These are phyloP conservation scores for Poicephalus gulielmi DNA, from an alignment of 2,113 vertebrate genomes.

Conservation along the genomic window DNA sequence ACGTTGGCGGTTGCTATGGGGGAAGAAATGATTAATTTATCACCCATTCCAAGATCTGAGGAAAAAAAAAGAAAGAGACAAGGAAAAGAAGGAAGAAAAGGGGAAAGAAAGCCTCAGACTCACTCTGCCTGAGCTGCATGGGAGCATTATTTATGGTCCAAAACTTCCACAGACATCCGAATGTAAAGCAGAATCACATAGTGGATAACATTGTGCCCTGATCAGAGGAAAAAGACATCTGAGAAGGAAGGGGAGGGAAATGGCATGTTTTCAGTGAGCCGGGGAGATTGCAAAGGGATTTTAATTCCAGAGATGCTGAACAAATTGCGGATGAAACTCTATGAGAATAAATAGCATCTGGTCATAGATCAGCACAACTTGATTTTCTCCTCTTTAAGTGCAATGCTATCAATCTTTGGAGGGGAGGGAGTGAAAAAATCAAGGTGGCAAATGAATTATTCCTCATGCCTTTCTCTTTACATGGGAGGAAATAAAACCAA, in stretches of 20 bases:
- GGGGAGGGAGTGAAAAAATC: background rate
- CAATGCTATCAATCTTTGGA: background rate
- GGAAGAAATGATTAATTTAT: conserved; percentile 56
- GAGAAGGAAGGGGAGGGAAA: background rate
- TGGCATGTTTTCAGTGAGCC: background rate
- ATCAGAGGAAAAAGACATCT: background rate
- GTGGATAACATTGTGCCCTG: background rate
- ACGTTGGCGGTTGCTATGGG: background rate
- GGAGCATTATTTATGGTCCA: conserved; percentile 49
- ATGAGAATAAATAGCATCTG: conserved; percentile 1
- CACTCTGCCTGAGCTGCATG: background rate
- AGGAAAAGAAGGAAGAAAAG: background rate
- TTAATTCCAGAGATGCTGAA: conserved; percentile 30
- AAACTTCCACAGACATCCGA: conserved; percentile 12
- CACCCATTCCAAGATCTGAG: background rate
- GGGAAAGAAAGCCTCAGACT: background rate
- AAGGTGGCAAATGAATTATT: background rate
- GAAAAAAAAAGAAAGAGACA: background rate
- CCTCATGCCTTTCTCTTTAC: background rate
- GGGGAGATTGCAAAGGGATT: background rate
- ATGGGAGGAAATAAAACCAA: background rate
- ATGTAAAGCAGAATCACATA: conserved; percentile 40
- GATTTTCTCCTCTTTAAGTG: conserved; percentile 14
- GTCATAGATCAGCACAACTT: conserved; percentile 14
- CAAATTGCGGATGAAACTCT: conserved; percentile 21